Evolutionary conservation across 2,797 vertebrate genomes (phyloP), one percentile per base, ranked within the genome.

Genomic region (Megalops cyprinoides): DNA sequence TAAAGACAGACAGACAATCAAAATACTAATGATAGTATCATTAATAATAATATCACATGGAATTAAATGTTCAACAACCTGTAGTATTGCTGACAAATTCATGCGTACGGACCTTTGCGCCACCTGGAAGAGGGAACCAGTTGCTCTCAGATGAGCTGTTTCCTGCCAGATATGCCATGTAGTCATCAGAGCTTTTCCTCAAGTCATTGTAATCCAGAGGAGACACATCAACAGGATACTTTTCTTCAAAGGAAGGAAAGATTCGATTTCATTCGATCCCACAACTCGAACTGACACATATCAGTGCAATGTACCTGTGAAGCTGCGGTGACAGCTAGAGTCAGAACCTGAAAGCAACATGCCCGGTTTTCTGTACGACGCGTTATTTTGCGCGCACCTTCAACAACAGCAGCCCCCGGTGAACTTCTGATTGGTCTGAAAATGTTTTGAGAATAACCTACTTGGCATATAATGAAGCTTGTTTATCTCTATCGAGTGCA

Each of bases 221-320:
- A 49, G 89, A 87, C 48, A 85, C 74, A 83, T 95, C 94, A 0
- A 94, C 87, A 0, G 94, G 93, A 76, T 88, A 94, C 42, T 4
- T 74, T 73, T 82, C 69, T 44, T n/a, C 85, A 87, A 31, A 37
- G 42, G n/a, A 79, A 49, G 75, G 65, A 78, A 10, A 9, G 74
- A 46, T 20, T 69, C 5, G 37, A 53, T 69, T 9, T 20, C 31
- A 51, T 58, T 23, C 7, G 71, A 44, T 71, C 3, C 67, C 39
- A 71, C 37, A 10, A 3, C 20, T 44, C 23, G 7, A 71, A 34
- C 31, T 20, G 15, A 37, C 31, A 34, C 4, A 56, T 56, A 31
- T 65, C 28, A 60, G n/a, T 28, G n/a, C 58, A 65, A 34, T 31
- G 15, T 34, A 14, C 0, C 12, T 60, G 12, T 31, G 31, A 14